A percentile compares a stretch with the other conserved stretches of the same genome.
These are phyloP conservation scores for Rutpela maculata DNA, from an alignment of 2,888 invertebrate genomes.

Conservation along the genomic window DNA sequence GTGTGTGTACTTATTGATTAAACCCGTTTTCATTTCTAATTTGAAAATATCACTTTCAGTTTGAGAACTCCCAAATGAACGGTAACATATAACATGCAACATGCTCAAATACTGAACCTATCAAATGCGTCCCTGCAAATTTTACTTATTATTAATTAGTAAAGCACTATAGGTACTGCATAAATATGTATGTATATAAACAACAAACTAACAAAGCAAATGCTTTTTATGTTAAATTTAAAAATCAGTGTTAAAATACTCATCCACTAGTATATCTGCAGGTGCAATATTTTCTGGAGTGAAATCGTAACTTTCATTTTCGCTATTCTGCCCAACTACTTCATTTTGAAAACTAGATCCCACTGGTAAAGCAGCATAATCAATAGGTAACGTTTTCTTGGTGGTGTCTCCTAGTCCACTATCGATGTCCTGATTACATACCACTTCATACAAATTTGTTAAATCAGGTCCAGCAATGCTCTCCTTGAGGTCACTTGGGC, in stretches of 20 bases:
- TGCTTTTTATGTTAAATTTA: neutral
- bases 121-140: neutral
- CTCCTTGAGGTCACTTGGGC: constrained; percentile 4
- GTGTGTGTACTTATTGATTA: neutral
- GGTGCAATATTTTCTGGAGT: neutral
- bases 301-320: neutral
- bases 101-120: neutral
- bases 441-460: neutral
- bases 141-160: neutral
- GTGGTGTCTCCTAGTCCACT: neutral
- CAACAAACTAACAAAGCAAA: neutral
- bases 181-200: neutral
- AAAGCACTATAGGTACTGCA: constrained; percentile 15
- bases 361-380: constrained; percentile 14
- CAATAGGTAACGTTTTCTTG: neutral
- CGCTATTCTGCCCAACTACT: neutral
- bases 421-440: constrained; percentile 24
- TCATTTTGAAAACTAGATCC: constrained; percentile 7
- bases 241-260: constrained; percentile 28
- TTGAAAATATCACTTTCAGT: neutral
- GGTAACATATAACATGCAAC: neutral
- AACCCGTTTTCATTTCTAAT: neutral
- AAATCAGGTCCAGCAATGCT: neutral
- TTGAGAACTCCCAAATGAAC: neutral
- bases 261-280: constrained; percentile 18